Percentiles rank a stretch among this genome's conserved stretches.
phyloP scores from a whole-genome alignment of 1,140 invertebrate species.

The Cydia strobilella region DNA sequence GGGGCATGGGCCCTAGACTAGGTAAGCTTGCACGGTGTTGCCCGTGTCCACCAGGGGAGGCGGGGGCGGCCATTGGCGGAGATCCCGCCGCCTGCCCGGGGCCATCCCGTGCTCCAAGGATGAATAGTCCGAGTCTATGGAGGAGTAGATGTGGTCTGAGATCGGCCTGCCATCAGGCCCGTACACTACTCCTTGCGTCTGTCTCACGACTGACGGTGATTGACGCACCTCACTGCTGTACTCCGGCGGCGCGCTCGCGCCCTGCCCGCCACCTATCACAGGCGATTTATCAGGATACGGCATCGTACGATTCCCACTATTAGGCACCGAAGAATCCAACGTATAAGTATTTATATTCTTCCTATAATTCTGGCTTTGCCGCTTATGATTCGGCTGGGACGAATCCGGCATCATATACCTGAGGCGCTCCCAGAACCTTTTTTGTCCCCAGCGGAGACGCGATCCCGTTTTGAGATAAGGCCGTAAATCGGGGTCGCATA shows the following conservation, averaged over 20 bases:
- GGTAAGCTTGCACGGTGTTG: slow-evolving; percentile 75
- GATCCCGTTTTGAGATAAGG: slow-evolving; percentile 93
- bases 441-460: slow-evolving; percentile 92
- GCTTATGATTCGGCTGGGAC: slow-evolving; percentile 64
- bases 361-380: slow-evolving; percentile 81
- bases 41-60: slow-evolving; percentile 71
- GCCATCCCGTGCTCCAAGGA: slow-evolving; percentile 77
- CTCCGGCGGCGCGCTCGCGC: slow-evolving; percentile 76
- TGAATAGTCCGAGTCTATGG: slow-evolving; percentile 91
- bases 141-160: slow-evolving; percentile 93
- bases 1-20: slow-evolving; percentile 68
- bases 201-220: slow-evolving; percentile 75
- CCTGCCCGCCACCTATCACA: slow-evolving; percentile 77
- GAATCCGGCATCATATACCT: slow-evolving; percentile 91
- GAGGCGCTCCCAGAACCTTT: slow-evolving; percentile 95
- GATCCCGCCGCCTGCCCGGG: slow-evolving; percentile 68
- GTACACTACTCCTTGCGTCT: slow-evolving; percentile 72
- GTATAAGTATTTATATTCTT: slow-evolving; percentile 90
- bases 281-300: slow-evolving; percentile 76
- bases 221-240: slow-evolving; percentile 72
- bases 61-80: slow-evolving; percentile 73
- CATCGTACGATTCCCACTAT: slow-evolving; percentile 79
- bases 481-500: slow-evolving; percentile 92
- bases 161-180: slow-evolving; percentile 83
- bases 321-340: slow-evolving; percentile 83